phyloP scores from a whole-genome alignment of 2,888 invertebrate genomes.

The Caenorhabditis becei region DNA sequence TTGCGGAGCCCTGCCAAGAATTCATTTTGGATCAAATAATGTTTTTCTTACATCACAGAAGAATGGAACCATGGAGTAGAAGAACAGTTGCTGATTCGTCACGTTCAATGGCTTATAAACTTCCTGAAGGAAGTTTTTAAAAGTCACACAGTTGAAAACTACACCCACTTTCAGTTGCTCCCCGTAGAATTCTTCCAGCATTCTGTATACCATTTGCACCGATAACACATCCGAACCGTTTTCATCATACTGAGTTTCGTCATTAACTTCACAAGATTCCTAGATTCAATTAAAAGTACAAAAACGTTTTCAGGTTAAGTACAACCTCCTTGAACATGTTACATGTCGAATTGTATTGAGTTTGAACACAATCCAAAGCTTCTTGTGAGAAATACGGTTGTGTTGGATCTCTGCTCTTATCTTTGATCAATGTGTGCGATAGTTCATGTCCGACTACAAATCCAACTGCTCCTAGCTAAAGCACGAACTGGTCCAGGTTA shows the following conservation, averaged over 20 bases:
- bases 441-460: constrained; percentile 2
- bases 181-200: background rate
- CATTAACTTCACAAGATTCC: background rate
- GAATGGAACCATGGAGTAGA: background rate
- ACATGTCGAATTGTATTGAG: background rate
- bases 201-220: background rate
- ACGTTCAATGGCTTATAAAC: background rate
- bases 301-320: too few species aligned
- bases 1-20: too few species aligned
- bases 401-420: background rate
- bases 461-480: background rate
- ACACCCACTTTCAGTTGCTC: background rate
- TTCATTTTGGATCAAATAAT: too few species aligned
- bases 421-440: background rate
- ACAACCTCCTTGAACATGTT: background rate
- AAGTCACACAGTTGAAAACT: too few species aligned
- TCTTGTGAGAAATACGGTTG: background rate
- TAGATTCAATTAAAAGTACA: background rate
- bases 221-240: background rate
- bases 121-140: background rate
- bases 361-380: constrained; percentile 1
- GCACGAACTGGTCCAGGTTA: background rate
- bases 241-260: background rate
- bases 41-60: too few species aligned
- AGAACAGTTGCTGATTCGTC: constrained; percentile 6